A percentile compares a stretch with the other conserved stretches of the same genome.
Conservation (phyloP, 1,140 invertebrate genomes). For the Bombus soroeensis region DNA sequence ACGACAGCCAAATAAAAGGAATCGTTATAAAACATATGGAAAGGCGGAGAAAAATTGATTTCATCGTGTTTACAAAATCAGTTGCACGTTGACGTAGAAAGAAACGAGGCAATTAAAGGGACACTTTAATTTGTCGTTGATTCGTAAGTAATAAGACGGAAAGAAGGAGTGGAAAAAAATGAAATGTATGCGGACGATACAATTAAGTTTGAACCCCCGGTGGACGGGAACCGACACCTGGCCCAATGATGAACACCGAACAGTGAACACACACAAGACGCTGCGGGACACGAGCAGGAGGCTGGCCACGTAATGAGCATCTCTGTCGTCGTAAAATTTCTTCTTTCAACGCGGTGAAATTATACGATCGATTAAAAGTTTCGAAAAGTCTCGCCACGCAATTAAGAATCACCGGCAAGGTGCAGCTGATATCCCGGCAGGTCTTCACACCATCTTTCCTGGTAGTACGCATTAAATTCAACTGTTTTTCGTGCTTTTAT, state of each 20-base stretch:
- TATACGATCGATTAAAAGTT: conserved; percentile 32
- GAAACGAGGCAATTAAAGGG: rapidly evolving
- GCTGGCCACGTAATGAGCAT: conserved; percentile 41
- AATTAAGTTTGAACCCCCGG: conserved; percentile 67
- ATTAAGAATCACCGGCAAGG: conserved; percentile 34
- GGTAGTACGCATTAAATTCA: not conserved
- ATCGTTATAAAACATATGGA: rapidly evolving
- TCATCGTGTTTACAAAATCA: too few relatives aligned
- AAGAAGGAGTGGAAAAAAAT: too few relatives aligned
- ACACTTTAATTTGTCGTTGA: too few relatives aligned
- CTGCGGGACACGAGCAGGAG: not conserved
- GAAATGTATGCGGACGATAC: not conserved
- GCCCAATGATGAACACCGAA: conserved; percentile 53
- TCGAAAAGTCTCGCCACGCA: conserved; percentile 13
- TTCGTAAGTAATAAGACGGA: too few relatives aligned
- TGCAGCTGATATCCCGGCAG: not conserved
- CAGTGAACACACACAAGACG: not conserved
- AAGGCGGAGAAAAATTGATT: too few relatives aligned
- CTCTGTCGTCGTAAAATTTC: conserved; percentile 50
- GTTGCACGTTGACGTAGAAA: too few relatives aligned
- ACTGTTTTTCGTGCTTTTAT: rapidly evolving
- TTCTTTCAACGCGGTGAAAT: conserved; percentile 22
- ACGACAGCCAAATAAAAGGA: too few relatives aligned
- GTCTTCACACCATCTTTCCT: conserved; percentile 22
- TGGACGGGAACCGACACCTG: conserved; percentile 72